Percentiles rank a stretch among this genome's conserved stretches.
Conservation (phyloP, 2,888 invertebrate genomes). For the Meandrusa payeni region DNA sequence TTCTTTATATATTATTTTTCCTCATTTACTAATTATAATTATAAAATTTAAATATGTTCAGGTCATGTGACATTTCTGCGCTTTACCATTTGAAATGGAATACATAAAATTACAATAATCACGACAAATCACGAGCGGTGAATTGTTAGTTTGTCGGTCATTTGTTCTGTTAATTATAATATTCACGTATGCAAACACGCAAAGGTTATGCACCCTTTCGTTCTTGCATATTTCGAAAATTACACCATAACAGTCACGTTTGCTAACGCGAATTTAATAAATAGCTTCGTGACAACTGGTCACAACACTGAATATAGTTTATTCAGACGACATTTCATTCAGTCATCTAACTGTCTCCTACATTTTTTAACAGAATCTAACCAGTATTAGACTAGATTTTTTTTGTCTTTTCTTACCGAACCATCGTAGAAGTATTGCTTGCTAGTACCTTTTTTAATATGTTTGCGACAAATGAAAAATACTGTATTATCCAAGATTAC, state of each 20-base stretch:
- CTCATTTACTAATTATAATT: too few relatives aligned
- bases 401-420: too few relatives aligned
- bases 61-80: not conserved
- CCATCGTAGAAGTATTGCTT: too few relatives aligned
- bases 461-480: too few relatives aligned
- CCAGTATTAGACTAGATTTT: too few relatives aligned
- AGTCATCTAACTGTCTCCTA: too few relatives aligned
- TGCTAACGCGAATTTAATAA: constrained; percentile 38
- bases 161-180: constrained; percentile 32
- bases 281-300: constrained; percentile 40
- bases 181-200: constrained; percentile 29
- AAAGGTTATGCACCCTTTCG: constrained; percentile 17
- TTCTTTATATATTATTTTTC: too few relatives aligned
- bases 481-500: too few relatives aligned
- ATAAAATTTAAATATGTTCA: too few relatives aligned
- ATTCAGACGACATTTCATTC: too few relatives aligned
- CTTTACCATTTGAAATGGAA: not conserved
- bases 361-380: too few relatives aligned
- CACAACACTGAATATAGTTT: constrained; percentile 2
- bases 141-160: constrained; percentile 29
- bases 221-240: constrained; percentile 29
- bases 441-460: too few relatives aligned
- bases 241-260: constrained; percentile 32
- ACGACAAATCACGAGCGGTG: constrained; percentile 32
- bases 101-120: constrained; percentile 21